Evolutionary conservation across 2,888 invertebrate species (phyloP).

Genomic region (Trachelus iudaicus): DNA sequence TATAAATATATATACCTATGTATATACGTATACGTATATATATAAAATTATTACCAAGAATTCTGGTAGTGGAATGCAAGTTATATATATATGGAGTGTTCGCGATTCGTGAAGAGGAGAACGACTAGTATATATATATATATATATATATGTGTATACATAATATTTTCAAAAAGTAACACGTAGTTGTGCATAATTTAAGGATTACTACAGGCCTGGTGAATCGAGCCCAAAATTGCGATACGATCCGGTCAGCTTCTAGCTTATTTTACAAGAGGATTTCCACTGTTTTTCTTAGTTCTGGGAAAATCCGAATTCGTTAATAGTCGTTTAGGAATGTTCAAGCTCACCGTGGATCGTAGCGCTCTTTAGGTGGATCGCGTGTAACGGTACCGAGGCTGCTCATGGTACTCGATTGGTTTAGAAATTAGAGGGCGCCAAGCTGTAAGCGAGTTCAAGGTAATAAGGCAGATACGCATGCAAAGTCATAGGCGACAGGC

Average conservation of each 20-base stretch:
- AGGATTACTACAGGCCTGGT: not conserved
- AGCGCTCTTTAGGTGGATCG: not conserved
- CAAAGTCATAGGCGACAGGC: not conserved
- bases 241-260: not conserved
- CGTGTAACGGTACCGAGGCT: not conserved
- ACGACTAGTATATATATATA: not conserved
- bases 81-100: slow-evolving; percentile 29
- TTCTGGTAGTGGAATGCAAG: slow-evolving; percentile 44
- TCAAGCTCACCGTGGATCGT: not conserved
- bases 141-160: not conserved
- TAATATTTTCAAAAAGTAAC: not conserved
- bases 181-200: not conserved
- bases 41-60: slow-evolving; percentile 36
- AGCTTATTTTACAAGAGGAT: not conserved
- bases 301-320: not conserved
- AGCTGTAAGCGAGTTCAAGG: too few relatives aligned
- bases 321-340: not conserved
- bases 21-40: slow-evolving; percentile 37
- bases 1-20: slow-evolving; percentile 16
- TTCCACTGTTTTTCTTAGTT: not conserved
- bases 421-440: not conserved
- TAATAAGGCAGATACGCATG: not conserved
- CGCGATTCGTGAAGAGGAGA: not conserved
- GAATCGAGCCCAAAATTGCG: not conserved
- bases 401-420: not conserved